These are phyloP conservation scores for Brienomyrus longianalis DNA, from an alignment of 2,113 vertebrate genomes.

Conservation along the genomic window DNA sequence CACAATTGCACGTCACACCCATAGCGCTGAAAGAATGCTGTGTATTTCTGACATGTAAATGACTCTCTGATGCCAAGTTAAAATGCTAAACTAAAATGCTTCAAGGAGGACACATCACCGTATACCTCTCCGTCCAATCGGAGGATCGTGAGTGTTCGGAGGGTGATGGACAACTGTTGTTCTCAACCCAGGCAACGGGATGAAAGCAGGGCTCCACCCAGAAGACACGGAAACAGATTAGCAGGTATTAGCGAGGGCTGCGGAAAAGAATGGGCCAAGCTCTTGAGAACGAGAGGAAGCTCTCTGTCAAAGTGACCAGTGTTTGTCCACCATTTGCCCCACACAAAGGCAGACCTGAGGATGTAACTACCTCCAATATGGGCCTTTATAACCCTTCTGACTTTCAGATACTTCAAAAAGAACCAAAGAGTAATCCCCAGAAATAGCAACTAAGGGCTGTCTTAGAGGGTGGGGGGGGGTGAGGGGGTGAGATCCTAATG, in stretches of 20 bases:
- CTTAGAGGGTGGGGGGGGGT: neutral
- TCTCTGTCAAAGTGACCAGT: neutral
- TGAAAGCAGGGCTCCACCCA: neutral
- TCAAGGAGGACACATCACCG: neutral
- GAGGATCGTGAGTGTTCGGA: neutral
- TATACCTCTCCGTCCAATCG: neutral
- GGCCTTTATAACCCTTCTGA: neutral
- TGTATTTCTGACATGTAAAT: neutral
- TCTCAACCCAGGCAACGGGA: neutral
- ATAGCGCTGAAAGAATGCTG: neutral
- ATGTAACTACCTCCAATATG: neutral
- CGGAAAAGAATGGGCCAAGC: neutral
- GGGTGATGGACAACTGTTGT: neutral
- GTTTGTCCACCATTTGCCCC: neutral
- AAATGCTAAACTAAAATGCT: neutral
- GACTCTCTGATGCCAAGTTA: neutral
- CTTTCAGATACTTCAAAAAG: conserved; percentile 8
- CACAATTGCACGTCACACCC: neutral
- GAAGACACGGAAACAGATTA: neutral
- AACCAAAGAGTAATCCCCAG: neutral
- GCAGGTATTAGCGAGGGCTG: neutral
- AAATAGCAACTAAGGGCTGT: neutral
- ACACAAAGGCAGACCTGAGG: neutral
- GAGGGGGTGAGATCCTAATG: neutral
- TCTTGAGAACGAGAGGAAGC: neutral